Conservation (phyloP, 2,113 vertebrate species). For the Syngnathus floridae region DNA sequence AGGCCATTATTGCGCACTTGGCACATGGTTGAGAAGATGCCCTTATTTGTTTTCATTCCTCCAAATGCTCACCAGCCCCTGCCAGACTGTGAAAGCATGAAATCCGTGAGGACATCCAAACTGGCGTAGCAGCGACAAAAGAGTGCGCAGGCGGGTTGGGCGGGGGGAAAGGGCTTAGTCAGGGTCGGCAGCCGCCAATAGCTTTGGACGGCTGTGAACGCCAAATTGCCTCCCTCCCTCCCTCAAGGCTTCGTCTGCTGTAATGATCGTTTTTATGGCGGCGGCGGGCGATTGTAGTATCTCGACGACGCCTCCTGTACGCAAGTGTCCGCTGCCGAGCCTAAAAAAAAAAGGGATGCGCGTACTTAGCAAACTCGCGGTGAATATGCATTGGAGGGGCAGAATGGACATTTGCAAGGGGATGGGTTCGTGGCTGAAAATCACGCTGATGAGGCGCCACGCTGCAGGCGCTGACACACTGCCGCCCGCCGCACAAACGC, state of each 20-base stretch:
- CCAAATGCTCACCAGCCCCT: constrained; percentile 27
- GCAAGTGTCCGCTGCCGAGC: background rate
- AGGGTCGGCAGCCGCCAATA: constrained; percentile 60
- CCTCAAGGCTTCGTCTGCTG: constrained; percentile 26
- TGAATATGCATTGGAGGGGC: background rate
- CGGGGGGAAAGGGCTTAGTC: constrained; percentile 66
- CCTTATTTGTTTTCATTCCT: constrained; percentile 4
- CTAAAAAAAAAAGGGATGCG: background rate
- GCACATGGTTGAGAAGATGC: constrained; percentile 41
- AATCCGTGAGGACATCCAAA: constrained; percentile 55
- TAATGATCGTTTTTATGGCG: constrained; percentile 37
- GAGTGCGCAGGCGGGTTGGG: constrained; percentile 54
- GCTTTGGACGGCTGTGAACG: constrained; percentile 53
- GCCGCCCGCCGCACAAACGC: background rate
- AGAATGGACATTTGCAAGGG: background rate
- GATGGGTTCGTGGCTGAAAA: background rate
- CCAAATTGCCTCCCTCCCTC: constrained; percentile 31
- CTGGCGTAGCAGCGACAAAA: constrained; percentile 38
- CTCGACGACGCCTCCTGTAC: background rate
- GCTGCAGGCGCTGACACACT: background rate
- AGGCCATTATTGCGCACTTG: constrained; percentile 44
- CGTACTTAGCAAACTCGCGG: background rate
- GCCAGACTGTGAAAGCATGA: constrained; percentile 48
- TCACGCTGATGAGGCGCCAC: background rate
- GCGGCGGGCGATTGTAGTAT: constrained; percentile 7